These are phyloP conservation scores for Notodonta ziczac DNA, from an alignment of 2,888 invertebrate genomes.

Conservation along the genomic window DNA sequence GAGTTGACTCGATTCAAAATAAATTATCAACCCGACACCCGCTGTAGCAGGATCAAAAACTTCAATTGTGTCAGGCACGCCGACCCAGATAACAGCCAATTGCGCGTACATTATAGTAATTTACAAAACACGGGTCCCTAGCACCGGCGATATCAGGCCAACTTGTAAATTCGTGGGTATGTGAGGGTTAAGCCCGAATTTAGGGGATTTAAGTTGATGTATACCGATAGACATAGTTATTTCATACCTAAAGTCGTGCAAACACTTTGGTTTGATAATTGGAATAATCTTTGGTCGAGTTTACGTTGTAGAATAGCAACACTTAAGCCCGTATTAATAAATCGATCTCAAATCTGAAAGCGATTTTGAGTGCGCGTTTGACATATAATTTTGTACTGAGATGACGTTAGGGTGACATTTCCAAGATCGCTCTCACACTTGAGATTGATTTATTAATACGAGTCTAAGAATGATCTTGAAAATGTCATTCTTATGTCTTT, in stretches of 20 bases:
- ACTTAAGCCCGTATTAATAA: too few species aligned
- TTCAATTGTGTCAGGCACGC: constrained; percentile 49
- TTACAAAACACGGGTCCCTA: constrained; percentile 31
- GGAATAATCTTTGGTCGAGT: constrained; percentile 1
- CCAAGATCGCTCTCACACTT: too few species aligned
- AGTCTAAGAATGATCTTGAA: too few species aligned
- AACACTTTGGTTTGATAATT: constrained; percentile 23
- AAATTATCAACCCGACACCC: constrained; percentile 51
- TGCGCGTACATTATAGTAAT: constrained; percentile 41
- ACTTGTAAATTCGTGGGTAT: constrained; percentile 41
- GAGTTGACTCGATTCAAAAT: constrained; percentile 34
- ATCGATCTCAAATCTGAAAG: too few species aligned
- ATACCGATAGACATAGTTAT: constrained; percentile 28
- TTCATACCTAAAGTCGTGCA: constrained; percentile 27
- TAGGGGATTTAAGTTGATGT: constrained; percentile 36
- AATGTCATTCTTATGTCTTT: too few species aligned
- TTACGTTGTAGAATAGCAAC: too few species aligned
- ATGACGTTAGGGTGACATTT: too few species aligned
- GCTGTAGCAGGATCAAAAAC: constrained; percentile 57
- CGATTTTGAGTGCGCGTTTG: too few species aligned
- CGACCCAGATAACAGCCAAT: constrained; percentile 37
- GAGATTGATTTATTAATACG: too few species aligned
- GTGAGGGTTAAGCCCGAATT: constrained; percentile 36
- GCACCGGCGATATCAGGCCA: constrained; percentile 33
- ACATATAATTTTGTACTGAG: too few species aligned